These are phyloP conservation scores for Rhagium mordax DNA, from an alignment of 2,888 invertebrate species.

Conservation along the genomic window DNA sequence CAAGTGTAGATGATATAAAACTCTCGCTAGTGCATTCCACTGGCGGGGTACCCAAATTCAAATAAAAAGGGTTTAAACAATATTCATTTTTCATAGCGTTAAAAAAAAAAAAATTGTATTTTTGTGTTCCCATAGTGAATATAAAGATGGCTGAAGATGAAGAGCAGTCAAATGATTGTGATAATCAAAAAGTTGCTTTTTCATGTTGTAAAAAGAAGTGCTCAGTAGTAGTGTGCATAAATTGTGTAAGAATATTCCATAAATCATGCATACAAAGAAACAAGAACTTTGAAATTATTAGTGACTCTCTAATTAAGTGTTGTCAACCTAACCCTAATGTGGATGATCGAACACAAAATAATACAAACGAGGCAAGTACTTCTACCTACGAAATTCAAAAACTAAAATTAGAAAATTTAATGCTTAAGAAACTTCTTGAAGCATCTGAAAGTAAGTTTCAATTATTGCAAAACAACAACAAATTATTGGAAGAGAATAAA, in stretches of 20 bases:
- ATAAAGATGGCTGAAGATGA: not conserved
- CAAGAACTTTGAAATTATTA: not conserved
- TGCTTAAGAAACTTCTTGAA: constrained; percentile 1
- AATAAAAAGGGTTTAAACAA: no score
- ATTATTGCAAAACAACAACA: constrained; percentile 15
- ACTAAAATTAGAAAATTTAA: constrained; percentile 7
- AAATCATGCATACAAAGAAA: not conserved
- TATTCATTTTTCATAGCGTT: no score
- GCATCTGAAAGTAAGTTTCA: constrained; percentile 13
- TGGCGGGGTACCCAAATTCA: no score
- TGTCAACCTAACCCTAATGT: not conserved
- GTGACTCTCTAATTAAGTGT: not conserved
- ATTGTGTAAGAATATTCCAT: not conserved
- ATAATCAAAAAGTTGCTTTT: not conserved
- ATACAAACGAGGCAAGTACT: not conserved
- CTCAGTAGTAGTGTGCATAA: not conserved
- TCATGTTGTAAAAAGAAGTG: not conserved
- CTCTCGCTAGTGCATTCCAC: no score
- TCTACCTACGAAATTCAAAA: constrained; percentile 5
- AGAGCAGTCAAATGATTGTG: not conserved
- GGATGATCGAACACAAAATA: not conserved
- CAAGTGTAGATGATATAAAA: no score
- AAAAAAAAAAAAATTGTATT: no score
- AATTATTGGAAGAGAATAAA: constrained; percentile 14
- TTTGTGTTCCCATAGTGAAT: no score